Base-by-base conservation (phyloP, 92 coral and sea anemone species). In the Hydrozoanthus gracilis region DNA sequence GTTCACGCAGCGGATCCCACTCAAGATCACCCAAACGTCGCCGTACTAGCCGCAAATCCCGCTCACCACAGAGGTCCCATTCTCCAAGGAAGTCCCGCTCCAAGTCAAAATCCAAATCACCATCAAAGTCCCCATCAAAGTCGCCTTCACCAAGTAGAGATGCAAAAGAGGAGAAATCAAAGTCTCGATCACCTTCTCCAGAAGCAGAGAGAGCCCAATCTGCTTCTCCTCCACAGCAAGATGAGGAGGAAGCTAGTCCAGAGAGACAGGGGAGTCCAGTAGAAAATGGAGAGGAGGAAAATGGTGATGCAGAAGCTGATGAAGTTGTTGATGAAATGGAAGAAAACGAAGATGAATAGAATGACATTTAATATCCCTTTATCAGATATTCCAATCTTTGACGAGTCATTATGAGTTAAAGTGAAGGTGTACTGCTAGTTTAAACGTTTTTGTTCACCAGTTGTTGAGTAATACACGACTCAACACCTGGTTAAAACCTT, bases 21-120 rank as follows among this genome's bases (percentile, higher is more conserved):
- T 96, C 98, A 51, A 87, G 92, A 78, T 97, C 99, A 52, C 99
- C 99, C 73, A 97, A 89, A 90, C 93, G 98, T 6, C 95, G 95
- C 44, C 92, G 94, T 4, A 89, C 95, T 3, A 95, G 77, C 72
- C 88, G 91, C 69, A 92, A 95, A 83, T 96, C 98, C 8, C 93
- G 83, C 17, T 79, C 83, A 20, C 83, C 84, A 13, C 89, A 87
- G 61, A 90, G 87, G 51, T 87, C 92, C 3, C 89, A 48, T 18
- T 84, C 89, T 7, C 90, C 91, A 74, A 84, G 88, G 73, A 86
- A 90, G 48, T 80, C 85, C 0, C 39, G 85, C 9, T 80, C 83
- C 86, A 89, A 89, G 46, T 93, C 91, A 15, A 83, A 79, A 5
- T 92, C 97, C 7, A 91, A 88, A 75, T 92, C 95, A 0, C 92